A percentile compares a stretch with the other conserved stretches of the same genome.
Conservation (phyloP, 2,888 invertebrate species). For the Calliopum simillimum region DNA sequence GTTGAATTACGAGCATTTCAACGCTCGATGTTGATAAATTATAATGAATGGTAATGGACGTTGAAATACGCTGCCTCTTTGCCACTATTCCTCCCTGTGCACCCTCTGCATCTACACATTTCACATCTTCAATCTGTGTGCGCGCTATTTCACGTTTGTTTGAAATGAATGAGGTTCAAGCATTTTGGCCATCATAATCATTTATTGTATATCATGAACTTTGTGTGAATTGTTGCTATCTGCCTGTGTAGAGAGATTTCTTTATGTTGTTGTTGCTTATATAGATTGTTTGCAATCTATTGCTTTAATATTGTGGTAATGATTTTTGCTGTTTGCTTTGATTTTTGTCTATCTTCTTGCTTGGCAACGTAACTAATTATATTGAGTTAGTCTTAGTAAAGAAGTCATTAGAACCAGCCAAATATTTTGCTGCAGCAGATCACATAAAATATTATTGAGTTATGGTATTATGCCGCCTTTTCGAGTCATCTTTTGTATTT, state of each 20-base stretch:
- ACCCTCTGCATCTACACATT: neutral
- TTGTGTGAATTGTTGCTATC: constrained; percentile 8
- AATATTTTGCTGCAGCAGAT: neutral
- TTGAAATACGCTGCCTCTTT: constrained; percentile 41
- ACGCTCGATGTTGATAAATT: constrained; percentile 53
- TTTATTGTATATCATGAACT: constrained; percentile 40
- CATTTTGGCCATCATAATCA: constrained; percentile 41
- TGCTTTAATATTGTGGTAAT: neutral
- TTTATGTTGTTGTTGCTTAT: neutral
- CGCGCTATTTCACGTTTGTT: neutral
- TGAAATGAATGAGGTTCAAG: constrained; percentile 35
- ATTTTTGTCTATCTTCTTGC: neutral
- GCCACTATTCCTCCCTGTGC: neutral
- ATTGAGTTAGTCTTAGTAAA: neutral
- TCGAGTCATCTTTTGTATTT: too few species aligned
- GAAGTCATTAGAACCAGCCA: neutral
- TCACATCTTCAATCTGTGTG: neutral
- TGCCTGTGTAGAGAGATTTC: neutral
- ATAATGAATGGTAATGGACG: constrained; percentile 52
- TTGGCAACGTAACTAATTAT: neutral
- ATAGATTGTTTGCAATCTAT: neutral
- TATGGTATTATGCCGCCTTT: too few species aligned
- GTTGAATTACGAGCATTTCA: constrained; percentile 53
- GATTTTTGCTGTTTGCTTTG: neutral
- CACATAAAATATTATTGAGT: neutral